Percentiles rank a stretch among this genome's conserved stretches.
These are phyloP conservation scores for Poicephalus gulielmi DNA, from an alignment of 2,113 vertebrate species.

Conservation along the genomic window DNA sequence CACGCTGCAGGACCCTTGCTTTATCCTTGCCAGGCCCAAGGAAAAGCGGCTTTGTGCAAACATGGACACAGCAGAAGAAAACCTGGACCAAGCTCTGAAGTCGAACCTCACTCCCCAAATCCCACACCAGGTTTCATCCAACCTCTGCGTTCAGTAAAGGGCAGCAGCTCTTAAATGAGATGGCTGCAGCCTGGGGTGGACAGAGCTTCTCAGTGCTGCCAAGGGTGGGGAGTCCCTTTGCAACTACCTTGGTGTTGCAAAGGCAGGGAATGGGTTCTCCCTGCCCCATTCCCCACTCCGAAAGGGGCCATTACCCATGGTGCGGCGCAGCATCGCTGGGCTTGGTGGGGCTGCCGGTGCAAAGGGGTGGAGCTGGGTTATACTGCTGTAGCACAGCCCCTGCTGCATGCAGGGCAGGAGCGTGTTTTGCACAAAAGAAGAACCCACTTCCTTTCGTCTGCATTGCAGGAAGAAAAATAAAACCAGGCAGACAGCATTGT, in stretches of 20 bases:
- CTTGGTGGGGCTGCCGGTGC: background rate
- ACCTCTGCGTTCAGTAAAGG: rapidly evolving
- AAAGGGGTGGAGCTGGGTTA: slow-evolving; percentile 63
- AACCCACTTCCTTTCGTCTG: slow-evolving; percentile 65
- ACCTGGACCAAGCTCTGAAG: background rate
- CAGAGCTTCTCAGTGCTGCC: background rate
- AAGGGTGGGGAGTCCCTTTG: too few species aligned
- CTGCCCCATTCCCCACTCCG: rapidly evolving
- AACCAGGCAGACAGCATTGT: background rate
- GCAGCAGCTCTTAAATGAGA: background rate
- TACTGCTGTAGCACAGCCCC: slow-evolving; percentile 26
- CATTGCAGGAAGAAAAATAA: slow-evolving; percentile 25
- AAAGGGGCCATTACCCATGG: background rate
- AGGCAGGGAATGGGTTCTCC: background rate
- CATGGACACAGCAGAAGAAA: background rate
- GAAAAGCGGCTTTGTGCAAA: background rate
- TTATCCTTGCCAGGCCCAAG: background rate
- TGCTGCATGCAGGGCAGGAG: slow-evolving; percentile 31
- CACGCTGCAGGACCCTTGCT: rapidly evolving
- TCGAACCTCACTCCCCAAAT: background rate
- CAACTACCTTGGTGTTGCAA: background rate
- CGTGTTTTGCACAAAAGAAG: slow-evolving; percentile 58
- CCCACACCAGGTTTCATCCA: background rate
- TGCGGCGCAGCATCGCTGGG: background rate
- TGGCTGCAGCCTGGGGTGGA: background rate